Evolutionary conservation across 2,113 vertebrate genomes (phyloP), one percentile per base, ranked within the genome.

Genomic region (Spermophilus dauricus): DNA sequence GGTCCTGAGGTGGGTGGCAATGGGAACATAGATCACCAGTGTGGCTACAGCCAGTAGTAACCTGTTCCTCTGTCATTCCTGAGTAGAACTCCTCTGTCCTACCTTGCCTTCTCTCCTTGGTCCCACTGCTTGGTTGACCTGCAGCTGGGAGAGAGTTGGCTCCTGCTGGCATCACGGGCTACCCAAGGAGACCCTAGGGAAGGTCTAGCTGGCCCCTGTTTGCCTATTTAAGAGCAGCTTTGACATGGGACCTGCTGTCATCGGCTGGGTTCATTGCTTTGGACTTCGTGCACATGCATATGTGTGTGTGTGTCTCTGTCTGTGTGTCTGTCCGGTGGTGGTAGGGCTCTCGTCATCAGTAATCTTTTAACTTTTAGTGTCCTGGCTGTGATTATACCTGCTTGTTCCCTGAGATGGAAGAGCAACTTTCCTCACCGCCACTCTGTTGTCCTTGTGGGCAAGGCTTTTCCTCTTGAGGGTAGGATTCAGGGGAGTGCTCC

Each of bases 171-270:
- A 30, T 63, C 22, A 58, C 69, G 69, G 37, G 28, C 37, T 34
- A 20, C 32, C 39, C 17, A 30, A 42, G 42, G 63, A 51, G 17
- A 76, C 26, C 18, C 45, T 8, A 37, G 39, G 22, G 84, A 82
- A 28, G 56, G 17, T n/a, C 89, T 18, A 42, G 18, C 51, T 45
- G 16, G 2, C 39, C 77, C 83, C 7, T 63, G 17, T 48, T 96
- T 95, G 42, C 84, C n/a, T 65, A 58, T 97, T 82, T 94, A 97
- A 96, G 86, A 86, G 80, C 51, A 84, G 69, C 45, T 58, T 63
- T 39, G 53, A 76, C 87, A 92, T 88, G 87, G 92, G 56, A 45
- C 75, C 61, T 83, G 77, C 61, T 81, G 20, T 37, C 82, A 30
- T 78, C 88, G 61, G 53, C 30, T 63, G 39, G 72, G 89, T 48